Conservation (phyloP, 2,888 invertebrate genomes). For the Keiferia lycopersicella region DNA sequence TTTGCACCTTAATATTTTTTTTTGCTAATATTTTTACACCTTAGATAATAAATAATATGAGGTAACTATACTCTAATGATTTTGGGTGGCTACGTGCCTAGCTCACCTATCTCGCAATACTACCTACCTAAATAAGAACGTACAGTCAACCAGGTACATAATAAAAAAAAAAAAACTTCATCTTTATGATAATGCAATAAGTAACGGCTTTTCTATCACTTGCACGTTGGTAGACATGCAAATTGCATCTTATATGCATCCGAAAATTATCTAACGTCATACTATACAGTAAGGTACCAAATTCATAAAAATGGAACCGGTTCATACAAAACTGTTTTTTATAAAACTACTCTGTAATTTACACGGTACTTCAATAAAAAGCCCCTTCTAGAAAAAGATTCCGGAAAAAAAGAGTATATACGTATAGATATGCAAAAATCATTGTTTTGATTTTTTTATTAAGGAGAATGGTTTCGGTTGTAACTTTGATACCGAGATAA, state of each 20-base stretch:
- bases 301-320: conserved; percentile 7
- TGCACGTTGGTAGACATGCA: neutral
- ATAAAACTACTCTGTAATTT: conserved; percentile 53
- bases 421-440: conserved; percentile 20
- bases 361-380: conserved; percentile 52
- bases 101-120: too few relatives aligned
- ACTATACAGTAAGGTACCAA: neutral
- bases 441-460: conserved; percentile 9
- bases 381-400: conserved; percentile 34
- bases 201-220: conserved; percentile 2
- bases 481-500: conserved; percentile 59
- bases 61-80: too few relatives aligned
- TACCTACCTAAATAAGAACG: too few relatives aligned
- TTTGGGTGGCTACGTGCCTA: too few relatives aligned
- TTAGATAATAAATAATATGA: too few relatives aligned
- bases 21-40: too few relatives aligned
- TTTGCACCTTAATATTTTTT: too few relatives aligned
- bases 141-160: too few relatives aligned
- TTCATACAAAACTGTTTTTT: conserved; percentile 15
- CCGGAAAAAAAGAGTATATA: conserved; percentile 19
- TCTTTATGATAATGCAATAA: neutral
- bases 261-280: neutral
- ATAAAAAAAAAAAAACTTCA: too few relatives aligned
- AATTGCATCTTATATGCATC: neutral
- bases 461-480: neutral